A percentile compares a stretch with the other conserved stretches of the same genome.
phyloP scores from a whole-genome alignment of 2,888 invertebrate species.

The Lochmaea capreae region DNA sequence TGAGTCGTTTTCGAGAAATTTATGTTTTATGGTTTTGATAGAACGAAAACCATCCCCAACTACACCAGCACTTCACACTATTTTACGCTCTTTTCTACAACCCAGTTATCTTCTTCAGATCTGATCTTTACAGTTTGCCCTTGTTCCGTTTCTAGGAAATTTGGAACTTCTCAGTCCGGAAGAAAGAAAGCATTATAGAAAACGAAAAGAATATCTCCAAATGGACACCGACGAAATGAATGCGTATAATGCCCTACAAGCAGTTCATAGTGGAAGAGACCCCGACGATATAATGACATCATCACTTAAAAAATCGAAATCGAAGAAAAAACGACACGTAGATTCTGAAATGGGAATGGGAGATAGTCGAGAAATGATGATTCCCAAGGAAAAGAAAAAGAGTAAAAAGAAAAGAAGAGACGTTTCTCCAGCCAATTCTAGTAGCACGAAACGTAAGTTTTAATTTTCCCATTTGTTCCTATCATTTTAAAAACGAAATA shows the following conservation, averaged over 20 bases:
- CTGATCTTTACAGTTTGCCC: too few species aligned
- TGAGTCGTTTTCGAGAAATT: too few species aligned
- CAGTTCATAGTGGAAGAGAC: conserved; percentile 58
- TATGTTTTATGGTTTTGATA: too few species aligned
- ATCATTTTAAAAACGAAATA: not conserved
- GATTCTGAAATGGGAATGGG: conserved; percentile 58
- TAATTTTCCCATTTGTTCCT: not conserved
- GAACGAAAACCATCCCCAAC: too few species aligned
- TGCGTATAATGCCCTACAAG: conserved; percentile 63
- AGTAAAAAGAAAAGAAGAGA: conserved; percentile 64
- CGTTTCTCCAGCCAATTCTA: conserved; percentile 49
- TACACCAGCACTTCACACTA: too few species aligned
- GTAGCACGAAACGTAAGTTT: conserved; percentile 53
- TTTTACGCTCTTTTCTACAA: too few species aligned
- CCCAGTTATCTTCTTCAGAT: too few species aligned
- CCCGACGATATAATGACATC: conserved; percentile 60
- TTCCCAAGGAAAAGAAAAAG: conserved; percentile 64
- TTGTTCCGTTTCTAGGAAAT: conserved; percentile 52
- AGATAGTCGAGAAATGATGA: conserved; percentile 66
- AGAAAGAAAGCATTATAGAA: conserved; percentile 63
- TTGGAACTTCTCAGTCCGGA: conserved; percentile 64
- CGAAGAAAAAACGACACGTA: conserved; percentile 60
- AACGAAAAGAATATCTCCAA: conserved; percentile 60
- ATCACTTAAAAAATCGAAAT: conserved; percentile 61
- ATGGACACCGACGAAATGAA: conserved; percentile 63